Conservation (phyloP, 2,113 vertebrate genomes). For the Cyprinus carpio region DNA sequence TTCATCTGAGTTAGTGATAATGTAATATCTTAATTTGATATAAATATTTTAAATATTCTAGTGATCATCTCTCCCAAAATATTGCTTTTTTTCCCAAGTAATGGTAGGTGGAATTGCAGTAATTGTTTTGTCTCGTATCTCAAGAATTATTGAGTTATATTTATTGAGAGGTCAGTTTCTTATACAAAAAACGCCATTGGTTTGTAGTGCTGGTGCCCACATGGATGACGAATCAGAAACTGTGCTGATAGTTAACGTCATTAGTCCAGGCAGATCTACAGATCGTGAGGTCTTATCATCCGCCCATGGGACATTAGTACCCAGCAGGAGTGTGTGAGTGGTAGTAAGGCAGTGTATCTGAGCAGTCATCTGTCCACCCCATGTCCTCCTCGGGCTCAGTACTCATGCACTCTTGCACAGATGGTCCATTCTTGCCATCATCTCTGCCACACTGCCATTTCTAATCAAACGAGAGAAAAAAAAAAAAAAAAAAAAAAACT, state of each 20-base stretch:
- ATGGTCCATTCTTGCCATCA: conserved; percentile 40
- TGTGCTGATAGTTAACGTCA: conserved; percentile 20
- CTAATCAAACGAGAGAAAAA: conserved; percentile 25
- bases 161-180: background rate
- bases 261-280: conserved; percentile 23
- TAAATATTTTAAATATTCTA: background rate
- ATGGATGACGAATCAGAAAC: conserved; percentile 27
- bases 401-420: conserved; percentile 10
- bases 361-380: conserved; percentile 13
- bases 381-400: background rate
- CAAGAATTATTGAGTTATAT: background rate
- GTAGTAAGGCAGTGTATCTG: conserved; percentile 27
- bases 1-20: background rate
- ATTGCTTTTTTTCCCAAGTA: no score
- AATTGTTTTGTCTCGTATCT: conserved; percentile 4
- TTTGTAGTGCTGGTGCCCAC: background rate
- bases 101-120: no score
- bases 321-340: conserved; percentile 23
- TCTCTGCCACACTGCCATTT: conserved; percentile 12
- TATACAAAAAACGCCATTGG: background rate
- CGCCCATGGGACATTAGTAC: conserved; percentile 24
- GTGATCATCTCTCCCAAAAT: background rate
- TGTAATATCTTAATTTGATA: background rate
- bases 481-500: no score
- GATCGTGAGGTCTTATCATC: conserved; percentile 13